A percentile compares a stretch with the other conserved stretches of the same genome.
Conservation (phyloP, 1,140 invertebrate genomes). For the Cheumatopsyche charites region DNA sequence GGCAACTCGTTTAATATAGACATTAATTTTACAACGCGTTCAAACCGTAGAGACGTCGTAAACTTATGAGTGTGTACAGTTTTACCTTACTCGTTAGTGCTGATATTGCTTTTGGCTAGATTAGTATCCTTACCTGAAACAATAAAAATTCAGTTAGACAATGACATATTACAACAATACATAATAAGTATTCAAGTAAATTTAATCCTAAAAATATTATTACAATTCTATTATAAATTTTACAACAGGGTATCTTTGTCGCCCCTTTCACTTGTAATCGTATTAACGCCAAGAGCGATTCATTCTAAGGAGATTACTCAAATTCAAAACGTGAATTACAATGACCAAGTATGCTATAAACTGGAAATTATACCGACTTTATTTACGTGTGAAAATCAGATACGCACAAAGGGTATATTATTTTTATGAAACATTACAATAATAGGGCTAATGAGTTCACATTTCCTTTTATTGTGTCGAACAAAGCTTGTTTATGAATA, state of each 20-base stretch:
- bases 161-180: background rate
- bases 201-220: background rate
- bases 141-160: background rate
- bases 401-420: too few relatives aligned
- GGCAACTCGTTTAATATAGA: conserved; percentile 3
- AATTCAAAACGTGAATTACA: conserved; percentile 7
- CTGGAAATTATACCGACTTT: background rate
- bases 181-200: background rate
- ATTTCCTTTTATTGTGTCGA: too few relatives aligned
- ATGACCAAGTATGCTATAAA: background rate
- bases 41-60: background rate
- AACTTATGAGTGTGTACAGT: background rate
- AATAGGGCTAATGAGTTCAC: too few relatives aligned
- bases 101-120: background rate
- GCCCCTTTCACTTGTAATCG: conserved; percentile 25
- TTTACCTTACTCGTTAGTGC: background rate
- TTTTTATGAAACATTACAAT: too few relatives aligned
- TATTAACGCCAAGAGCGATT: conserved; percentile 24
- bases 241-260: background rate
- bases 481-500: background rate
- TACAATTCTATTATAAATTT: too few relatives aligned
- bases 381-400: too few relatives aligned
- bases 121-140: conserved; percentile 15
- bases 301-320: conserved; percentile 15
- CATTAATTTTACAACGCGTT: background rate